Conservation (phyloP, 2,888 invertebrate genomes). For the Plagiodera versicolora region DNA sequence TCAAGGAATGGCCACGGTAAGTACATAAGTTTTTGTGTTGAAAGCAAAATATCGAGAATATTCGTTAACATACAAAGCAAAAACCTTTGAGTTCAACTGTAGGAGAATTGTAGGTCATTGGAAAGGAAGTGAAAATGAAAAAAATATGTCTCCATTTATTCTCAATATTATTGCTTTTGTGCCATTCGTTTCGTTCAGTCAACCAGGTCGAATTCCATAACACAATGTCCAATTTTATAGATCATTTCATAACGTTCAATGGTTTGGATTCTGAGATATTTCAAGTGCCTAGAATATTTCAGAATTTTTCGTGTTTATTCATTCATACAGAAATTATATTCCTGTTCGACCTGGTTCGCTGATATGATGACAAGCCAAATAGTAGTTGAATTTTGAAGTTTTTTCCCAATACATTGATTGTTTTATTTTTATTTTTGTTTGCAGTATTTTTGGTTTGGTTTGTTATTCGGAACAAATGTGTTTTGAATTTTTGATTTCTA, state of each 20-base stretch:
- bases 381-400: slow-evolving; percentile 6
- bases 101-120: neutral
- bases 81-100: neutral
- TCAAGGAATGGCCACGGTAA: slow-evolving; percentile 62
- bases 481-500: slow-evolving; percentile 32
- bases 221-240: neutral
- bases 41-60: neutral
- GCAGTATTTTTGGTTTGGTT: slow-evolving; percentile 25
- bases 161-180: neutral
- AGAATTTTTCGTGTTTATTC: too few species aligned
- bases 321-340: neutral
- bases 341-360: slow-evolving; percentile 11
- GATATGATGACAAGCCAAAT: slow-evolving; percentile 25
- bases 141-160: neutral
- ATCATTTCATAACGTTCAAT: too few species aligned
- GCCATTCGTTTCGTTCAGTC: neutral
- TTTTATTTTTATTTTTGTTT: slow-evolving; percentile 4
- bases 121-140: too few species aligned
- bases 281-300: neutral
- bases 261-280: too few species aligned
- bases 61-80: neutral
- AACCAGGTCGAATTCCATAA: neutral
- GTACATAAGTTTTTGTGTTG: slow-evolving; percentile 5
- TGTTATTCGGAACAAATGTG: slow-evolving; percentile 20
- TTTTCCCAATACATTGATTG: neutral